Percentiles rank a stretch among this genome's conserved stretches.
These are phyloP conservation scores for Lithophane leautieri DNA, from an alignment of 2,888 invertebrate species.

Conservation along the genomic window DNA sequence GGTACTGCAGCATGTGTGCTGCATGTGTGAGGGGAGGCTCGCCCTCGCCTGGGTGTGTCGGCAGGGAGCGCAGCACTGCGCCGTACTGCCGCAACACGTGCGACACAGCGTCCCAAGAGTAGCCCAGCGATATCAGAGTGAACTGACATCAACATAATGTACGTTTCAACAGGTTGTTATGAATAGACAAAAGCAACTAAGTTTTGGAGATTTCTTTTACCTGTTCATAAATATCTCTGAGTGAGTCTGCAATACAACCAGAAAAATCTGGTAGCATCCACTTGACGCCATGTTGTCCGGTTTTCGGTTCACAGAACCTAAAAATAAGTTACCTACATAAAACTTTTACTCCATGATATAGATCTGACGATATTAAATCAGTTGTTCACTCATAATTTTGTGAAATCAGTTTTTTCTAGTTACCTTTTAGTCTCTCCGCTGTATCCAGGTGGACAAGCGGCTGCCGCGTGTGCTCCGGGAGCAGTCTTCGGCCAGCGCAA, in stretches of 20 bases:
- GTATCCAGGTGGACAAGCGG: conserved; percentile 88
- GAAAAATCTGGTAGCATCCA: conserved; percentile 95
- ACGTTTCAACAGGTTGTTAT: background rate
- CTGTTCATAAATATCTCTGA: conserved; percentile 91
- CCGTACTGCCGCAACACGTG: conserved; percentile 90
- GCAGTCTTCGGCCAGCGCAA: conserved; percentile 92
- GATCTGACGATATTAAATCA: background rate
- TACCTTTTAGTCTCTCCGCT: conserved; percentile 85
- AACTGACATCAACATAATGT: conserved; percentile 73
- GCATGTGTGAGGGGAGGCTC: conserved; percentile 91
- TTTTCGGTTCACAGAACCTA: conserved; percentile 88
- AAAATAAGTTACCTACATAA: conserved; percentile 40
- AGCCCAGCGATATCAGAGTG: conserved; percentile 90
- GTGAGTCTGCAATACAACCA: conserved; percentile 92
- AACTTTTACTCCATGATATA: background rate
- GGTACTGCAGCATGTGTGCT: conserved; percentile 90
- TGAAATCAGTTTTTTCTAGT: background rate
- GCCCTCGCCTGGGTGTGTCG: conserved; percentile 92
- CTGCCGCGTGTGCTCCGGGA: conserved; percentile 92
- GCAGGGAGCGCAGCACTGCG: conserved; percentile 87
- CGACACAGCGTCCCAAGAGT: conserved; percentile 91
- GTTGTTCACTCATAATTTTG: background rate
- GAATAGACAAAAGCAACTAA: background rate
- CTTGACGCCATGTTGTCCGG: conserved; percentile 90
- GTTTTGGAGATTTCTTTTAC: conserved; percentile 76